These are phyloP conservation scores for Neelides folsomi DNA, from an alignment of 2,888 invertebrate species.

Conservation along the genomic window DNA sequence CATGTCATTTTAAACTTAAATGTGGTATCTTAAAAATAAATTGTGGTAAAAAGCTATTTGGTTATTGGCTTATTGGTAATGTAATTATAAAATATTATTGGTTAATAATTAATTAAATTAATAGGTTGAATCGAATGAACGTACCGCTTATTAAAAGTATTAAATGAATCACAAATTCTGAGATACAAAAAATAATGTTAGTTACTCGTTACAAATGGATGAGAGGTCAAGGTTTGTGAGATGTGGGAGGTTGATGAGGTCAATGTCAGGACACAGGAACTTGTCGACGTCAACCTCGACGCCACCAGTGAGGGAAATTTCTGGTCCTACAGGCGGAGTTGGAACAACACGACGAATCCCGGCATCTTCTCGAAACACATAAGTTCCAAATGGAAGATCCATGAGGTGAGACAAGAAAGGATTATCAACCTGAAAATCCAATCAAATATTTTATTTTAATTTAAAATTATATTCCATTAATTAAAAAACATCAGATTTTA, in stretches of 20 bases:
- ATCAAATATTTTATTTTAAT: not conserved
- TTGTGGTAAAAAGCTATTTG: too few species aligned
- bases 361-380: slow-evolving; percentile 28
- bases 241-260: slow-evolving; percentile 29
- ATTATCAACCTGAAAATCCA: slow-evolving; percentile 21
- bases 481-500: not conserved
- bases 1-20: too few species aligned
- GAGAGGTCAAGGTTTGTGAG: slow-evolving; percentile 28
- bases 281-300: slow-evolving; percentile 30
- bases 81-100: too few species aligned
- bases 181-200: slow-evolving; percentile 10
- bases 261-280: slow-evolving; percentile 27
- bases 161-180: not conserved
- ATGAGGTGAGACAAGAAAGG: slow-evolving; percentile 31
- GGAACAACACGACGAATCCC: slow-evolving; percentile 19
- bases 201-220: slow-evolving; percentile 11
- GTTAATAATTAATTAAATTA: too few species aligned
- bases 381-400: slow-evolving; percentile 31
- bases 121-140: too few species aligned
- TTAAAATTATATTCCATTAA: not conserved
- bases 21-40: too few species aligned
- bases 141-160: not conserved
- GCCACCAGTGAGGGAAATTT: slow-evolving; percentile 28
- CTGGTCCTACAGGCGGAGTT: slow-evolving; percentile 24
- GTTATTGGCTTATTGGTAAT: too few species aligned